Conservation (phyloP, 2,888 invertebrate species). For the Dasysyrphus tricinctus region DNA sequence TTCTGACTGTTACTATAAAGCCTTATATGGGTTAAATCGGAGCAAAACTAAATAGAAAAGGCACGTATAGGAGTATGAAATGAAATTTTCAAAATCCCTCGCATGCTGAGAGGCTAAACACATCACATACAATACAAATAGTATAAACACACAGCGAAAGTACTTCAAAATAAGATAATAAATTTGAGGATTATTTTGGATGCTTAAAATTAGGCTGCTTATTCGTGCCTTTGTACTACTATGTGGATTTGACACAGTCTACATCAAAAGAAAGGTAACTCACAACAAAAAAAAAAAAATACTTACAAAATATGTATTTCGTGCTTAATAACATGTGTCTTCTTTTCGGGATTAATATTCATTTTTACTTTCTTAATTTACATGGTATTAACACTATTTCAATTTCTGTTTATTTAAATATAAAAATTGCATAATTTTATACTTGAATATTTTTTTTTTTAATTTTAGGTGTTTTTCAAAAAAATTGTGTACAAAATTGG, state of each 20-base stretch:
- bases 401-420: too few relatives aligned
- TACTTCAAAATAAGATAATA: conserved; percentile 44
- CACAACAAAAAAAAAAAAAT: not conserved
- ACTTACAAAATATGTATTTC: too few relatives aligned
- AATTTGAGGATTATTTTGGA: conserved; percentile 50
- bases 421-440: too few relatives aligned
- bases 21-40: not conserved
- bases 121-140: conserved; percentile 1
- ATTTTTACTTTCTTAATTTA: too few relatives aligned
- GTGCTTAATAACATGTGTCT: too few relatives aligned
- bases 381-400: too few relatives aligned
- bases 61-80: conserved; percentile 17
- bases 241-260: conserved; percentile 5
- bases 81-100: conserved; percentile 37
- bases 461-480: too few relatives aligned
- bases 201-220: conserved; percentile 45
- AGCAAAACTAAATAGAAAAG: not conserved
- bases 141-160: conserved; percentile 3
- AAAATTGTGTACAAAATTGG: too few relatives aligned
- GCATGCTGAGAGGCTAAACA: not conserved
- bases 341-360: too few relatives aligned
- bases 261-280: not conserved
- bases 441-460: too few relatives aligned
- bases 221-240: not conserved
- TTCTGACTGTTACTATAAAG: not conserved